Conservation (phyloP, 2,113 vertebrate species). For the Physeter macrocephalus region DNA sequence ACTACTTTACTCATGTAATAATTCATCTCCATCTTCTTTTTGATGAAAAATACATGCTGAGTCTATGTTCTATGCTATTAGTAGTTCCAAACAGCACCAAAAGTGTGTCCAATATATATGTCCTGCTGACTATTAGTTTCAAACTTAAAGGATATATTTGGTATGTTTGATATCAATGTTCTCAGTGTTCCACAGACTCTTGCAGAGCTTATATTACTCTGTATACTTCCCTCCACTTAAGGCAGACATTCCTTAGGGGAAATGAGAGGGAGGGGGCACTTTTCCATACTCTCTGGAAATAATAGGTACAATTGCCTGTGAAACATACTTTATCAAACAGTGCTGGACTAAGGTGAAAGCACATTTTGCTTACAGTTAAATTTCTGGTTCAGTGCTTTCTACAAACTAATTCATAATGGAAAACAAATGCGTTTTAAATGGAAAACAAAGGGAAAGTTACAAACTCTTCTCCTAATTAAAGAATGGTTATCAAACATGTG, state of each 20-base stretch:
- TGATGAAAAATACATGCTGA: not conserved
- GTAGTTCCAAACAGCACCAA: not conserved
- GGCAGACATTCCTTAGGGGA: not conserved
- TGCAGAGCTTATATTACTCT: not conserved
- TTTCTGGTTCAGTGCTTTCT: slow-evolving; percentile 56
- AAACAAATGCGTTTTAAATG: slow-evolving; percentile 67
- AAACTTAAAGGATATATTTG: not conserved
- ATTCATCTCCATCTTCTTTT: not conserved
- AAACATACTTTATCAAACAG: slow-evolving; percentile 32
- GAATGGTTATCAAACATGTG: slow-evolving; percentile 61
- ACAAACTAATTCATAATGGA: slow-evolving; percentile 63
- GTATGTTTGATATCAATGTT: not conserved
- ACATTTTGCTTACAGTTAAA: slow-evolving; percentile 44
- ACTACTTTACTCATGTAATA: not conserved
- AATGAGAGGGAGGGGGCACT: not conserved
- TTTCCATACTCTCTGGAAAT: slow-evolving; percentile 23
- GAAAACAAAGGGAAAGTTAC: slow-evolving; percentile 49
- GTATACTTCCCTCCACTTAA: not conserved
- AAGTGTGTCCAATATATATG: not conserved
- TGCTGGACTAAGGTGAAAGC: slow-evolving; percentile 23
- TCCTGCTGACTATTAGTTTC: not conserved
- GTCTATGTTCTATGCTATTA: not conserved
- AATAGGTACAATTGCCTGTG: not conserved
- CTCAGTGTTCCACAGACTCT: not conserved
- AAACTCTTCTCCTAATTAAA: slow-evolving; percentile 57